phyloP scores from a whole-genome alignment of 2,113 vertebrate genomes.

The Actinemys pallida region DNA sequence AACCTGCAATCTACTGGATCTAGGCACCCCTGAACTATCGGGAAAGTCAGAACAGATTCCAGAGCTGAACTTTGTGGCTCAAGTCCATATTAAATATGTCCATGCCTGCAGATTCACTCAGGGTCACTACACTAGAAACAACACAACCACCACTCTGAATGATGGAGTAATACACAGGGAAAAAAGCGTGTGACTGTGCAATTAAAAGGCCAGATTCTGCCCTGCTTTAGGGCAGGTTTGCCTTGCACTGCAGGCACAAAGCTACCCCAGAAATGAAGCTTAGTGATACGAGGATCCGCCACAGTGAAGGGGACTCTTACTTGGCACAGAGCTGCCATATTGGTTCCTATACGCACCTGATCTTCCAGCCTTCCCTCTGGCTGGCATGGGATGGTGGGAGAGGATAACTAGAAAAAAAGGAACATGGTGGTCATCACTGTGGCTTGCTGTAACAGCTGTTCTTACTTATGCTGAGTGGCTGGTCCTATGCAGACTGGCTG shows the following conservation, averaged over 20 bases:
- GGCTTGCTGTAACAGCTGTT: background rate
- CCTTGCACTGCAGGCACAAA: background rate
- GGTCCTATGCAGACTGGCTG: background rate
- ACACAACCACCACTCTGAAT: background rate
- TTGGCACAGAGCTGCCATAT: background rate
- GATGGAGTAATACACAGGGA: background rate
- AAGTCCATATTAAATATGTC: background rate
- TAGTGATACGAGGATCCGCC: background rate
- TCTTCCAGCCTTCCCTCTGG: background rate
- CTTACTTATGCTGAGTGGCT: background rate
- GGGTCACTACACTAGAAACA: background rate
- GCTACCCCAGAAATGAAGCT: background rate
- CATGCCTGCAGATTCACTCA: background rate
- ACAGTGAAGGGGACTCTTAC: background rate
- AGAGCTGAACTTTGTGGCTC: background rate
- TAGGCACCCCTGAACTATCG: background rate
- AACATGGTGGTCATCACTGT: background rate
- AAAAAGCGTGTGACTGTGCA: fast-evolving
- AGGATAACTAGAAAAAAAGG: background rate
- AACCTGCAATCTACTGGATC: background rate
- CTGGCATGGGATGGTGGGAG: background rate
- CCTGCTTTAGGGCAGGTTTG: background rate
- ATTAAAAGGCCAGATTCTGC: background rate
- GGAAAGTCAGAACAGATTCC: background rate
- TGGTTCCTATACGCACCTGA: background rate